Conservation (phyloP, 2,888 invertebrate species). For the Oscheius sp. region DNA sequence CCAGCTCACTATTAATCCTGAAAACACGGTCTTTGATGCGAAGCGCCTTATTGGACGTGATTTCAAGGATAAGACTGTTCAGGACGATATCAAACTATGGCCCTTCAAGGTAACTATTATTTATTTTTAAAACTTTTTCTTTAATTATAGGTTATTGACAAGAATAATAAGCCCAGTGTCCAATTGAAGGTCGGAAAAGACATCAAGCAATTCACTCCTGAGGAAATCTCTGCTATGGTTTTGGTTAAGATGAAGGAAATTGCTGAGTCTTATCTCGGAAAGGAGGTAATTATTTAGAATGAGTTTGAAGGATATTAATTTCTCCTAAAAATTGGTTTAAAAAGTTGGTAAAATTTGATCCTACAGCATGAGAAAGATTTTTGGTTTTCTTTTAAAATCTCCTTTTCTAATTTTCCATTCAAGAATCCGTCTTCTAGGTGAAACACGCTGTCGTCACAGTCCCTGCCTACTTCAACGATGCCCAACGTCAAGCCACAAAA, state of each 20-base stretch:
- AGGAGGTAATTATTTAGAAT: too few species aligned
- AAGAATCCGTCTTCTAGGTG: slow-evolving; percentile 74
- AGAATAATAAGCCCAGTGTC: slow-evolving; percentile 93
- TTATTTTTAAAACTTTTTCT: background rate
- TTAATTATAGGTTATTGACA: slow-evolving; percentile 78
- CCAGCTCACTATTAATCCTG: slow-evolving; percentile 97
- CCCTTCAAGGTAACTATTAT: slow-evolving; percentile 81
- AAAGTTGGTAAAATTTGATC: too few species aligned
- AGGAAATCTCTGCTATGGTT: slow-evolving; percentile 99
- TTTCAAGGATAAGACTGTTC: slow-evolving; percentile 89
- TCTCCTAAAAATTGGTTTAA: too few species aligned
- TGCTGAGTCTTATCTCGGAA: slow-evolving; percentile 72
- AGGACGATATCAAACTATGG: slow-evolving; percentile 94
- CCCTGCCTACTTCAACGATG: slow-evolving; percentile 98
- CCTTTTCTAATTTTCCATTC: background rate
- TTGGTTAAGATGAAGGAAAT: slow-evolving; percentile 70
- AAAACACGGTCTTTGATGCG: slow-evolving; percentile 97
- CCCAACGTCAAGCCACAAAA: slow-evolving; percentile 84
- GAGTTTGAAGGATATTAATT: too few species aligned
- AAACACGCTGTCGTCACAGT: slow-evolving; percentile 88
- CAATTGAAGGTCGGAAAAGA: slow-evolving; percentile 84
- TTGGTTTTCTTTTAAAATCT: background rate
- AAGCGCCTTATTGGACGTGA: slow-evolving; percentile 97
- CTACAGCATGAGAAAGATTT: too few species aligned
- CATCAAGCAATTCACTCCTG: slow-evolving; percentile 89